Percentiles rank a stretch among this genome's conserved stretches.
Conservation (phyloP, 2,797 vertebrate species). For the Liparis tanakae region DNA sequence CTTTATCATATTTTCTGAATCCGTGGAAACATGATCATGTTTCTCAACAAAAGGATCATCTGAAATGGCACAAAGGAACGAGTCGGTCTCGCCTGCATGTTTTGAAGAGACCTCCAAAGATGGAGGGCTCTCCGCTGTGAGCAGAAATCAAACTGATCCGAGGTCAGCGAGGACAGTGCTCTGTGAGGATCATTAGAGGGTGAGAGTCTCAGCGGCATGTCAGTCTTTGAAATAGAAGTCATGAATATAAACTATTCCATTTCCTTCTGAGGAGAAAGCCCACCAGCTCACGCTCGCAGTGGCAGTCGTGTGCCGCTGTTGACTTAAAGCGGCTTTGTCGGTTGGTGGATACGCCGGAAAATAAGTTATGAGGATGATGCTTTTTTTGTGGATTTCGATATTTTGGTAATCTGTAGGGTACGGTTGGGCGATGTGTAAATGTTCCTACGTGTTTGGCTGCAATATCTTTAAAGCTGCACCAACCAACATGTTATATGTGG, state of each 20-base stretch:
- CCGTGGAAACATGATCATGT: neutral
- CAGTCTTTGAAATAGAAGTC: slow-evolving; percentile 20
- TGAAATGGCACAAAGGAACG: neutral
- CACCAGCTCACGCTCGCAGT: neutral
- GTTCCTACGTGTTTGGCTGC: neutral
- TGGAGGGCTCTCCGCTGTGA: slow-evolving; percentile 17
- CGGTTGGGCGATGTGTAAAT: no score
- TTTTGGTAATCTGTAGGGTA: neutral
- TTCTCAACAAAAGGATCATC: slow-evolving; percentile 10
- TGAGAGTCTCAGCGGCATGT: slow-evolving; percentile 32
- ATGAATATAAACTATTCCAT: slow-evolving; percentile 23
- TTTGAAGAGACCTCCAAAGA: slow-evolving; percentile 9
- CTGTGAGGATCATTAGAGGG: slow-evolving; percentile 28
- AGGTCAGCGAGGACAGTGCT: neutral
- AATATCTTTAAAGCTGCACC: neutral
- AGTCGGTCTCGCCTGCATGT: slow-evolving; percentile 9
- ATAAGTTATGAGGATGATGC: neutral
- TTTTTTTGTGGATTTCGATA: neutral
- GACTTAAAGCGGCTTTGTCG: no score
- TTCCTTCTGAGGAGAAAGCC: slow-evolving; percentile 15
- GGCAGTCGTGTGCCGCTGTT: neutral
- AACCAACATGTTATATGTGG: neutral
- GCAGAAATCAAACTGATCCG: slow-evolving; percentile 40
- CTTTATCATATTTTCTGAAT: slow-evolving; percentile 19
- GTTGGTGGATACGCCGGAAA: neutral